A percentile compares a stretch with the other conserved stretches of the same genome.
These are phyloP conservation scores for Schlechtendalia chinensis DNA, from an alignment of 1,140 invertebrate genomes.

Conservation along the genomic window DNA sequence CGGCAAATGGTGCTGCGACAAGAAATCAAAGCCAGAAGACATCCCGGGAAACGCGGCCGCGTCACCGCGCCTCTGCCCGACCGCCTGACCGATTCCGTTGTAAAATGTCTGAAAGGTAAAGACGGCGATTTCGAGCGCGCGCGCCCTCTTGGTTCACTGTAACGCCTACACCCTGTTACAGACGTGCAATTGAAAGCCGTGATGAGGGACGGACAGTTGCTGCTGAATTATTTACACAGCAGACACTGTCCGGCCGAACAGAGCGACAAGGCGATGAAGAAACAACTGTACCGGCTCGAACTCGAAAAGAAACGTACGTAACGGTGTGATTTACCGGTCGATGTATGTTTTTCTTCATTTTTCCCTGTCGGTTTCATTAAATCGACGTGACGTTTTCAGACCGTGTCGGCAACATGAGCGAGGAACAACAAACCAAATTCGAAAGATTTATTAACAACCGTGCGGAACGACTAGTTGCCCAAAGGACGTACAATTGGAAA, in stretches of 20 bases:
- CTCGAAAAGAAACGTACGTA: constrained; percentile 33
- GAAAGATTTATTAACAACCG: constrained; percentile 51
- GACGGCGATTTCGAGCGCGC: no score
- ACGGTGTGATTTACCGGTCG: no score
- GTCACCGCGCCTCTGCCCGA: not conserved
- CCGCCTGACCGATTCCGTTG: not conserved
- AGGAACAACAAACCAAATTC: constrained; percentile 55
- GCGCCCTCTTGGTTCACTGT: no score
- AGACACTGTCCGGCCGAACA: constrained; percentile 15
- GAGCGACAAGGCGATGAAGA: not conserved
- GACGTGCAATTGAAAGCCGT: not conserved
- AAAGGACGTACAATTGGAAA: constrained; percentile 68
- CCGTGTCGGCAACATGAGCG: constrained; percentile 53
- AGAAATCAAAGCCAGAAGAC: constrained; percentile 24
- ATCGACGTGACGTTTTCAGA: constrained; percentile 3
- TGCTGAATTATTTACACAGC: constrained; percentile 14
- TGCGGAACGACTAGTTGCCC: constrained; percentile 59
- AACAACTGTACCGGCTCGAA: not conserved
- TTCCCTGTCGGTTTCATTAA: no score
- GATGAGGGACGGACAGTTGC: not conserved
- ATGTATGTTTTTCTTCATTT: no score
- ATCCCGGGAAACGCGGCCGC: not conserved
- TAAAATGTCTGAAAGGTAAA: constrained; percentile 7
- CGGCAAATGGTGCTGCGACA: not conserved
- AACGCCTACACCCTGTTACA: no score